A percentile compares a stretch with the other conserved stretches of the same genome.
These are phyloP conservation scores for Oithona nana DNA, from an alignment of 2,888 invertebrate genomes.

Conservation along the genomic window DNA sequence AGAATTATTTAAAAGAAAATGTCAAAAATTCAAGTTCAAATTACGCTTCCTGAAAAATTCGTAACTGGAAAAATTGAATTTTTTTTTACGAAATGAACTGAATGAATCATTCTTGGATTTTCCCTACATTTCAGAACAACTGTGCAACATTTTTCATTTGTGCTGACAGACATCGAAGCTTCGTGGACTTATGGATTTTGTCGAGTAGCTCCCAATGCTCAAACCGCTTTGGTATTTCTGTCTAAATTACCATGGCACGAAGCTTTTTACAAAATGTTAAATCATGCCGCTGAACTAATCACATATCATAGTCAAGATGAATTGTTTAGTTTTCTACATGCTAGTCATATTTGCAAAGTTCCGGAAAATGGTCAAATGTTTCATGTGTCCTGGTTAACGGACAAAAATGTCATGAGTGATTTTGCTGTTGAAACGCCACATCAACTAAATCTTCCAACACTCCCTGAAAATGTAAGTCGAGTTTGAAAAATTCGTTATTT, in stretches of 20 bases:
- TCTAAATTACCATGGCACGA: conserved; percentile 94
- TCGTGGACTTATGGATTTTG: conserved; percentile 96
- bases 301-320: conserved; percentile 38
- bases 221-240: conserved; percentile 60
- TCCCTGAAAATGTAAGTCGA: conserved; percentile 77
- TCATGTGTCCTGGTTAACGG: conserved; percentile 37
- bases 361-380: conserved; percentile 47
- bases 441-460: conserved; percentile 66
- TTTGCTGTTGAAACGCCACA: conserved; percentile 36
- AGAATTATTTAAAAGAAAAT: not conserved
- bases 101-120: not conserved
- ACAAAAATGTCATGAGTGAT: conserved; percentile 31
- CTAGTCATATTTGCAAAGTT: conserved; percentile 44
- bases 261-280: conserved; percentile 76
- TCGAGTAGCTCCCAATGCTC: conserved; percentile 73
- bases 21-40: not conserved
- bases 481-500: not conserved
- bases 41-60: not conserved
- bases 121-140: conserved; percentile 40
- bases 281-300: conserved; percentile 57
- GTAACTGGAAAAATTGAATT: not conserved
- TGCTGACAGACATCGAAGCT: conserved; percentile 78
- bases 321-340: conserved; percentile 42
- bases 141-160: conserved; percentile 90
- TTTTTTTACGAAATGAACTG: not conserved